Evolutionary conservation across 2,797 vertebrate genomes (phyloP).

Genomic region (Cynodonichthys magdalenae): DNA sequence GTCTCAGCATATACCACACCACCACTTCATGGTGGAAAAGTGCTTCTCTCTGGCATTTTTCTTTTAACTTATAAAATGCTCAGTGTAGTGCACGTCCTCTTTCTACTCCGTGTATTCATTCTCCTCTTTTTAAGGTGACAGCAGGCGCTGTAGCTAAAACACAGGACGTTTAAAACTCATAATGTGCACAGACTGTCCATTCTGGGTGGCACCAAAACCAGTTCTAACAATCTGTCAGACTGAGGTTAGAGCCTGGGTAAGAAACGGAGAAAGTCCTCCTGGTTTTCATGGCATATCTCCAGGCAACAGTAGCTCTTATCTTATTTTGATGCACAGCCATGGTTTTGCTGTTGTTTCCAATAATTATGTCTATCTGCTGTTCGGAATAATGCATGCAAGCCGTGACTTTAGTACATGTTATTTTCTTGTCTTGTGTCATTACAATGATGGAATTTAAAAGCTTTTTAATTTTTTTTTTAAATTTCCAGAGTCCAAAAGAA

Average conservation of each 20-base stretch:
- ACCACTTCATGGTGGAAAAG: conserved; percentile 57
- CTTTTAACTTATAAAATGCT: conserved; percentile 17
- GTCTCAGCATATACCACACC: conserved; percentile 50
- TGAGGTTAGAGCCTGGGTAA: conserved; percentile 50
- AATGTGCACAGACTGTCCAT: conserved; percentile 41
- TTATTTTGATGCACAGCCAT: conserved; percentile 82
- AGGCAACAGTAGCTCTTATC: conserved; percentile 85
- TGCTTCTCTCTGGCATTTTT: conserved; percentile 50
- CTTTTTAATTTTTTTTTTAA: neutral
- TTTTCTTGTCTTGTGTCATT: conserved; percentile 46
- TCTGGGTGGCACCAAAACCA: conserved; percentile 44
- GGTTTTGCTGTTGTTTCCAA: conserved; percentile 54
- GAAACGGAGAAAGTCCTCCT: conserved; percentile 50
- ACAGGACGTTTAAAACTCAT: conserved; percentile 27
- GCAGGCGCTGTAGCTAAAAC: conserved; percentile 19
- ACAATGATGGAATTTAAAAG: conserved; percentile 17
- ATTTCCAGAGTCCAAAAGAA: conserved; percentile 54
- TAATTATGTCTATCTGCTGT: conserved; percentile 81
- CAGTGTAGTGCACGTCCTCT: conserved; percentile 61
- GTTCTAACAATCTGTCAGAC: conserved; percentile 50
- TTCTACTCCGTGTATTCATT: conserved; percentile 36
- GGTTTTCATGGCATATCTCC: conserved; percentile 75
- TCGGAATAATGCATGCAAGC: conserved; percentile 88
- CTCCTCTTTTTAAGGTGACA: conserved; percentile 30
- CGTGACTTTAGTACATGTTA: conserved; percentile 65